A percentile compares a stretch with the other conserved stretches of the same genome.
These are phyloP conservation scores for Hydrozoanthus tunicans DNA, from an alignment of 64 coral and sea anemone genomes.

Conservation along the genomic window DNA sequence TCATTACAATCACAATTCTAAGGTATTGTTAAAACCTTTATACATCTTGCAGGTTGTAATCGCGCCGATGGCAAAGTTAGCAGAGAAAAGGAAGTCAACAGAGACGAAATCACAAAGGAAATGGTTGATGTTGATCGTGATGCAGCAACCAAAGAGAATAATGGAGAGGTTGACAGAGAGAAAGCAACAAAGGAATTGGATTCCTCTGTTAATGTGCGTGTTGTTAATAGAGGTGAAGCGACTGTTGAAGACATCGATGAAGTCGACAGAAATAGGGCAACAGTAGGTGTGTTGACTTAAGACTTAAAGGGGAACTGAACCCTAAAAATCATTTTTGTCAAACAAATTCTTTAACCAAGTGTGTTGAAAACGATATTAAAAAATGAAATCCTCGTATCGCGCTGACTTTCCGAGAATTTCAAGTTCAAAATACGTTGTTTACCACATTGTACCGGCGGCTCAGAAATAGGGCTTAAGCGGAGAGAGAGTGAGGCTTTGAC, in stretches of 20 bases:
- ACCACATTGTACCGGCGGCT: no score
- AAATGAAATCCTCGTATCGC: no score
- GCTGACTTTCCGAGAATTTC: no score
- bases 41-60: neutral
- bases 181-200: neutral
- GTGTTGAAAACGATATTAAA: no score
- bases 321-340: no score
- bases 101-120: neutral
- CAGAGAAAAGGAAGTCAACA: slow-evolving; percentile 31
- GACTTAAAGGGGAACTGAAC: neutral
- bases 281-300: slow-evolving; percentile 6
- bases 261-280: slow-evolving; percentile 4
- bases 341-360: no score
- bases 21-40: neutral
- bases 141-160: neutral
- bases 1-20: no score
- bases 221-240: neutral
- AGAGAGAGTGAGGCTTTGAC: no score
- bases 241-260: slow-evolving; percentile 4
- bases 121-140: neutral
- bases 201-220: neutral
- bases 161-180: slow-evolving; percentile 2
- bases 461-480: no score
- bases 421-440: no score
- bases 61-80: neutral